Percentiles rank a stretch among this genome's conserved stretches.
These are phyloP conservation scores for Cephalopachus bancanus DNA, from an alignment of 2,797 vertebrate genomes.

Conservation along the genomic window DNA sequence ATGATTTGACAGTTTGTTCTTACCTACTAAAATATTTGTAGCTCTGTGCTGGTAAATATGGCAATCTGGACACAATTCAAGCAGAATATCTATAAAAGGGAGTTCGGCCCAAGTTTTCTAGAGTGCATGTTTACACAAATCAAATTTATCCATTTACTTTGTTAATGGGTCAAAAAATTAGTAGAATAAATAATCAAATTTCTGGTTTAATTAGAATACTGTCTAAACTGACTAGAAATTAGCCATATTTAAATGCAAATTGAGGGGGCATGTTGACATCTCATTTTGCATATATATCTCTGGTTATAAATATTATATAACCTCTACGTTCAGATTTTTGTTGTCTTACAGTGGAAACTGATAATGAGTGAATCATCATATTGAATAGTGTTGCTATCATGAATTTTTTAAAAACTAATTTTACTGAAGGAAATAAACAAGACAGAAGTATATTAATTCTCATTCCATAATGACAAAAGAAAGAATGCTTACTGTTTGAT, in stretches of 20 bases:
- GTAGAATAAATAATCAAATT: constrained; percentile 16
- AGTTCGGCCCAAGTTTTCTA: not conserved
- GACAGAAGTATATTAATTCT: constrained; percentile 18
- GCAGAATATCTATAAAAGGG: not conserved
- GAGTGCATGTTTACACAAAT: not conserved
- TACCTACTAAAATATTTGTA: constrained; percentile 8
- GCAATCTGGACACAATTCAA: constrained; percentile 15
- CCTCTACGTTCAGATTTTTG: constrained; percentile 17
- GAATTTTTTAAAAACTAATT: constrained; percentile 1
- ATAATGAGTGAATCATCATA: not conserved
- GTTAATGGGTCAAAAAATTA: not conserved
- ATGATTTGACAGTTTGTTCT: constrained; percentile 11
- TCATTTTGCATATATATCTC: not conserved
- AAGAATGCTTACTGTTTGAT: not conserved
- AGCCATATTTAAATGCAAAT: constrained; percentile 44
- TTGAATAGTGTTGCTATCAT: not conserved
- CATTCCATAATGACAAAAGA: not conserved
- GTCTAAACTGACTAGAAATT: not conserved
- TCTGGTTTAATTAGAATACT: constrained; percentile 40
- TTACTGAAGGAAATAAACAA: constrained; percentile 48
- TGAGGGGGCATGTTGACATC: not conserved
- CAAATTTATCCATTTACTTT: constrained; percentile 38
- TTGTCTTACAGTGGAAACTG: not conserved
- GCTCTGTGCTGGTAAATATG: not conserved
- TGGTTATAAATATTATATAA: constrained; percentile 7